Percentiles rank a stretch among this genome's conserved stretches.
These are phyloP conservation scores for Ceratosolen fusciceps DNA, from an alignment of 1,140 invertebrate genomes.

Conservation along the genomic window DNA sequence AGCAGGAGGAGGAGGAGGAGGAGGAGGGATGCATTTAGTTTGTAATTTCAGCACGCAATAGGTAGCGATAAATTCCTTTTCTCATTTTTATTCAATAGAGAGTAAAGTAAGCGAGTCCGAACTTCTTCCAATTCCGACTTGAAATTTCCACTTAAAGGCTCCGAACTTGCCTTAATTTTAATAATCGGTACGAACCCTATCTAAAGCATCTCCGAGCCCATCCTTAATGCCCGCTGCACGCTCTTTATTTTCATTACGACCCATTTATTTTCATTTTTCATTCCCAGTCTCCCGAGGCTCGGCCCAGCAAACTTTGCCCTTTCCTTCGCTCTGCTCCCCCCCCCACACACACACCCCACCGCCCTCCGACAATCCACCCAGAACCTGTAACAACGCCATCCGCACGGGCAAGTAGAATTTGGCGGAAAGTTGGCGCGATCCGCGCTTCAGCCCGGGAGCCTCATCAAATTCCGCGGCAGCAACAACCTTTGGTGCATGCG, in stretches of 20 bases:
- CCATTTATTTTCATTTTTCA: constrained; percentile 46
- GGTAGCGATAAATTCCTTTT: neutral
- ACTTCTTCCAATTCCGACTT: neutral
- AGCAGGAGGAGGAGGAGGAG: too few relatives aligned
- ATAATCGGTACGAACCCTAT: neutral
- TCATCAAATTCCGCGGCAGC: constrained; percentile 61
- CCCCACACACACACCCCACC: too few relatives aligned
- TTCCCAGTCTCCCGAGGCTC: constrained; percentile 32
- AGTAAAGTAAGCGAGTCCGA: neutral
- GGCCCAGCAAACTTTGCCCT: constrained; percentile 1
- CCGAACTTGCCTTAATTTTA: constrained; percentile 18
- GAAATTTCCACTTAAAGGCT: neutral
- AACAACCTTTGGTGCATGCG: neutral
- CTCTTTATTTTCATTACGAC: neutral
- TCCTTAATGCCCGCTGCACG: constrained; percentile 13
- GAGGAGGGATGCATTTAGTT: neutral
- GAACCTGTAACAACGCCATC: too few relatives aligned
- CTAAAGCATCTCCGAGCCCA: constrained; percentile 4
- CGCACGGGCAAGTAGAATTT: constrained; percentile 56
- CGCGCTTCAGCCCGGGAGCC: constrained; percentile 65
- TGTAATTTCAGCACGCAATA: neutral
- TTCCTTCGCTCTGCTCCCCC: neutral
- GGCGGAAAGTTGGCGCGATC: constrained; percentile 61
- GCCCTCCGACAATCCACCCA: too few relatives aligned
- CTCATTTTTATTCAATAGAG: neutral